phyloP scores from a whole-genome alignment of 2,888 invertebrate genomes.

The Opisthograptis luteolata region DNA sequence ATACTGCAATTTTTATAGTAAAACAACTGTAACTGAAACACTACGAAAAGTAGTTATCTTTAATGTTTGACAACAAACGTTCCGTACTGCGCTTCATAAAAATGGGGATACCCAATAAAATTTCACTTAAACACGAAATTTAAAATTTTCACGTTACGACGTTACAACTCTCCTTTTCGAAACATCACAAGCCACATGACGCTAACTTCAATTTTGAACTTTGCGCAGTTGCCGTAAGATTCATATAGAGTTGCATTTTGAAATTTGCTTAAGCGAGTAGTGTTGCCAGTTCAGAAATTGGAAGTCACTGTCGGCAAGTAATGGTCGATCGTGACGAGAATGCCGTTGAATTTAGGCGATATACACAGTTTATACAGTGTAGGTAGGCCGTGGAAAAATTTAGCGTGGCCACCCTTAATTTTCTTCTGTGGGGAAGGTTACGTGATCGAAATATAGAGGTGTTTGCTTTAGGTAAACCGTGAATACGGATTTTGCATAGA shows the following conservation, averaged over 20 bases:
- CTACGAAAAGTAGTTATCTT: constrained; percentile 25
- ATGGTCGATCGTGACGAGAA: constrained; percentile 79
- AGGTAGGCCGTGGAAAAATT: constrained; percentile 56
- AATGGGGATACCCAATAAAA: constrained; percentile 77
- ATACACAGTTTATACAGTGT: constrained; percentile 53
- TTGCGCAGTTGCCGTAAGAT: constrained; percentile 31
- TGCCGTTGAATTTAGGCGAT: constrained; percentile 73
- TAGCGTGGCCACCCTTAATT: constrained; percentile 65
- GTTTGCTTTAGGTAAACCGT: constrained; percentile 40
- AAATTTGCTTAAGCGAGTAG: constrained; percentile 48
- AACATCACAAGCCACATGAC: constrained; percentile 39
- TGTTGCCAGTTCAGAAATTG: constrained; percentile 68
- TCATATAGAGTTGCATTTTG: constrained; percentile 31
- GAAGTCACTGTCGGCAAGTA: constrained; percentile 83
- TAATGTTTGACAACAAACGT: constrained; percentile 44
- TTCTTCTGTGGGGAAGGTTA: constrained; percentile 62
- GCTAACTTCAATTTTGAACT: constrained; percentile 25
- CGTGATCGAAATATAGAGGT: constrained; percentile 60
- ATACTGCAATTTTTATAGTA: too few species aligned
- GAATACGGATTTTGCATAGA: constrained; percentile 33
- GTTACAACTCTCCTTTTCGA: constrained; percentile 31
- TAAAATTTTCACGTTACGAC: constrained; percentile 78
- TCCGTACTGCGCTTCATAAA: constrained; percentile 65
- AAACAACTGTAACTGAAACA: constrained; percentile 2
- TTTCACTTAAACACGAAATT: constrained; percentile 82